Conservation (phyloP, 2,888 invertebrate species). For the Drosophila pullipes region DNA sequence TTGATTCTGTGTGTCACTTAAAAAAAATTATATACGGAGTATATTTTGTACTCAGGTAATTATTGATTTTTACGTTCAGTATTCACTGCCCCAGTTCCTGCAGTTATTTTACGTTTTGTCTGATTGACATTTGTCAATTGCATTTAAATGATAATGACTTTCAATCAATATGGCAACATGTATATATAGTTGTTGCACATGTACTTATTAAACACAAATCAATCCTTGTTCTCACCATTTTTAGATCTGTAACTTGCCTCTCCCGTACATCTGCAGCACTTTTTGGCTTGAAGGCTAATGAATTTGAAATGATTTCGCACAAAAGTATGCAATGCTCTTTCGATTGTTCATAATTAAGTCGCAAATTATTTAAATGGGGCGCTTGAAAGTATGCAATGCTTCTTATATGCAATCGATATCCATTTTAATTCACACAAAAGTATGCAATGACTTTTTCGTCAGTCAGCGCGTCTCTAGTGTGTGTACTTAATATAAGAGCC, state of each 20-base stretch:
- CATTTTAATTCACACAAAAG: slow-evolving; percentile 13
- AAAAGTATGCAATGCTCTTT: slow-evolving; percentile 18
- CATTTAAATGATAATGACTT: not conserved
- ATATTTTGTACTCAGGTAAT: not conserved
- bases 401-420: not conserved
- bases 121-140: not conserved
- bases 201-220: not conserved
- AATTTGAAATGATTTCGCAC: not conserved
- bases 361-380: not conserved
- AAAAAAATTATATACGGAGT: not conserved
- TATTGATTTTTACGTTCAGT: not conserved
- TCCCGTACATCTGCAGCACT: not conserved
- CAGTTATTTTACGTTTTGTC: not conserved
- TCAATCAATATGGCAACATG: not conserved
- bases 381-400: slow-evolving; percentile 29
- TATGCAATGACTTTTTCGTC: slow-evolving; percentile 12
- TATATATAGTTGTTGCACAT: not conserved
- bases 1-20: not conserved
- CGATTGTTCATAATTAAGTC: slow-evolving; percentile 1
- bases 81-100: not conserved
- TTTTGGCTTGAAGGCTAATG: slow-evolving; percentile 1
- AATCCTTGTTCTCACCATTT: not conserved
- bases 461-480: no score
- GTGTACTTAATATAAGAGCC: slow-evolving; percentile 18
- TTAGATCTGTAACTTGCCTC: not conserved